Base-by-base conservation (phyloP, 2,113 vertebrate species). In the Barnardius zonarius region DNA sequence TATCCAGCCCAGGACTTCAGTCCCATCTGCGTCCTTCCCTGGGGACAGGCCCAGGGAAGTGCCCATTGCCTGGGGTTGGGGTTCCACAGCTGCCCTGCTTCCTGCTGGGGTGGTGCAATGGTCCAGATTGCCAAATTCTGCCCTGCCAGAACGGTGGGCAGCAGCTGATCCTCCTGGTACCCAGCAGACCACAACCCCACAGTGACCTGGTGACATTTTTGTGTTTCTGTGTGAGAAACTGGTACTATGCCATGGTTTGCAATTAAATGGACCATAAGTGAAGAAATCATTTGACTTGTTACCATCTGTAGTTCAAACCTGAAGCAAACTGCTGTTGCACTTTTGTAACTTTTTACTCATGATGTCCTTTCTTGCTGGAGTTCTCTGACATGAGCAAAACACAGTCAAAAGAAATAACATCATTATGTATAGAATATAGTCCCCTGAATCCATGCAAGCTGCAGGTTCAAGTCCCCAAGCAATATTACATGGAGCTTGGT, bases 401-500 rank as follows among this genome's bases (percentile, higher is more conserved):
- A 41, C 8, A 52, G 14, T 48, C 14, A 46, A 52, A 73, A 73
- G 7, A 9, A 79, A 15, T 64, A 63, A 55, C 14, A 46, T 2
- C 1, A 0, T 57, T 4, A 17, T 17, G 18, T 25, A 35, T 24
- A 49, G 25, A 79, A 83, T 24, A 46, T 9, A 64, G 9, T 11
- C 24, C 43, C 20, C 57, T 44, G 68, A 55, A 43, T 69, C 8
- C 28, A 11, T 18, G 13, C 24, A 68, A 16, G 2, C 18, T n/a
- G 23, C 1, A 2, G 18, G 18, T 20, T 55, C 33, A 68, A 55
- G 39, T 27, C 7, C 15, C 37, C 0, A 0, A 37, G 6, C 17
- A 51, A 20, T 59, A 55, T 76, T 35, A 54, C 59, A 31, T 43
- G n/a, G 39, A 72, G 7, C 18, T 48, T 41, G 12, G 13, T 44